Evolutionary conservation across 2,888 invertebrate species (phyloP).

Genomic region (Nematopogon swammerdamellus): DNA sequence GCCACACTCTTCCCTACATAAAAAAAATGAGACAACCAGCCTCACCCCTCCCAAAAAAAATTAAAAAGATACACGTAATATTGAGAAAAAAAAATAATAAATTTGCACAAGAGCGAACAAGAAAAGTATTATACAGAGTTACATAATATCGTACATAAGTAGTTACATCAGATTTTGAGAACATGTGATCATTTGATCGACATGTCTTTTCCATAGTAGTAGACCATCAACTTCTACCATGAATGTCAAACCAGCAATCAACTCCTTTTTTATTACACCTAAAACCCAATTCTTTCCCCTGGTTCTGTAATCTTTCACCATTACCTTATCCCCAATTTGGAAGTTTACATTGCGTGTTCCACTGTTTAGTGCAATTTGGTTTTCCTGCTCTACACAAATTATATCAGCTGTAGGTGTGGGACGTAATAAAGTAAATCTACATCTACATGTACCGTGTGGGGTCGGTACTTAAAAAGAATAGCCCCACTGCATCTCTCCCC

Average conservation of each 20-base stretch:
- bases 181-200: neutral
- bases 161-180: neutral
- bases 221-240: neutral
- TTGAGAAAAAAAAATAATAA: too few relatives aligned
- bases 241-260: neutral
- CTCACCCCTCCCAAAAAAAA: too few relatives aligned
- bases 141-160: too few relatives aligned
- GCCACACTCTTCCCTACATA: too few relatives aligned
- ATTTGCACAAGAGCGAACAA: too few relatives aligned
- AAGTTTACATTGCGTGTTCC: neutral
- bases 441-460: too few relatives aligned
- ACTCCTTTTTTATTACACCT: neutral
- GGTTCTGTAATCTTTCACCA: neutral
- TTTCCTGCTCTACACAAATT: neutral
- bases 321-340: neutral
- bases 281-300: neutral
- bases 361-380: neutral
- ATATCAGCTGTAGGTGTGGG: slow-evolving; percentile 1
- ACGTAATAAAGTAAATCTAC: slow-evolving; percentile 1
- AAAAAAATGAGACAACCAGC: too few relatives aligned
- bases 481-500: too few relatives aligned
- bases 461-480: too few relatives aligned
- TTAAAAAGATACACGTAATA: too few relatives aligned
- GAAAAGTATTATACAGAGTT: too few relatives aligned
- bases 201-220: neutral